Percentiles rank a stretch among this genome's conserved stretches.
These are phyloP conservation scores for Acanthisitta chloris DNA, from an alignment of 2,113 vertebrate genomes.

Conservation along the genomic window DNA sequence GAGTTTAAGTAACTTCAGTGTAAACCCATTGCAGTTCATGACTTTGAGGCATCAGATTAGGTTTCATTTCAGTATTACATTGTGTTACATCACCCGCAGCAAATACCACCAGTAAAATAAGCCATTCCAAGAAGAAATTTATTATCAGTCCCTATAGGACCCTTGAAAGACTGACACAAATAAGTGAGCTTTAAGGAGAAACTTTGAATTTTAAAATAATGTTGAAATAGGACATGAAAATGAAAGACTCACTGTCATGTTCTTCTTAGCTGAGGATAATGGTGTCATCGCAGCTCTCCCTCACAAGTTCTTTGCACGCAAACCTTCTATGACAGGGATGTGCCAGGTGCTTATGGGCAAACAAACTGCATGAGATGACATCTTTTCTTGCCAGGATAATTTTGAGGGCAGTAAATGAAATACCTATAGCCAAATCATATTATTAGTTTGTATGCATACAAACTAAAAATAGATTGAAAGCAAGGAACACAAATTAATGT, in stretches of 20 bases:
- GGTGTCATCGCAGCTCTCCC: background rate
- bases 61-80: background rate
- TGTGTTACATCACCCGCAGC: background rate
- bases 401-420: conserved; percentile 39
- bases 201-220: background rate
- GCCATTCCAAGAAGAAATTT: background rate
- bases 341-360: background rate
- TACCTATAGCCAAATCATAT: conserved; percentile 4
- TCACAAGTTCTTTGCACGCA: background rate
- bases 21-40: background rate
- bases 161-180: background rate
- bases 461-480: conserved; percentile 19
- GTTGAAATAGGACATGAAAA: background rate
- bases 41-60: background rate
- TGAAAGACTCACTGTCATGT: background rate
- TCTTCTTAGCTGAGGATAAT: background rate
- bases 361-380: background rate
- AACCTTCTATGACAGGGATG: background rate
- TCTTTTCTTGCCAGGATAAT: background rate
- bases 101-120: background rate
- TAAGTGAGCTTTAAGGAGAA: background rate
- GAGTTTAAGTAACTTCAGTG: background rate
- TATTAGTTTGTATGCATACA: background rate
- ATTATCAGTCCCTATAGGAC: background rate
- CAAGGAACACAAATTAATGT: background rate